Evolutionary conservation across 1,140 invertebrate species (phyloP), one percentile per base, ranked within the genome.

Genomic region (Drosophila simulans): DNA sequence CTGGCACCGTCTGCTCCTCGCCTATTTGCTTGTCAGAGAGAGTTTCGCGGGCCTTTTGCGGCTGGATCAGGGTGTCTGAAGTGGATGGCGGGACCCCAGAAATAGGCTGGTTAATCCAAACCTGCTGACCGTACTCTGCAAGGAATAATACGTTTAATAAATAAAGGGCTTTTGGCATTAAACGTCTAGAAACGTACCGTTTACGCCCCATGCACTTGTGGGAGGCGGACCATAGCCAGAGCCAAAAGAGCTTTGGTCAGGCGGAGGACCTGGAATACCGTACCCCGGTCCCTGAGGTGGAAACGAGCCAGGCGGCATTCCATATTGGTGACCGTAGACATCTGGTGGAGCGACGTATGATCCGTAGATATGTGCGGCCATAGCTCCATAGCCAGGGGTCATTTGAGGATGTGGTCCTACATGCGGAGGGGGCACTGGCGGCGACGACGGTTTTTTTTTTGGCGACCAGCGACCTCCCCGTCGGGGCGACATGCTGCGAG

Each of bases 371-470:
- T 89, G 68, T 0, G 73, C 56, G 0, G 80, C 62, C 74, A 91
- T 85, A 5, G 86, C 78, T 5, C 42, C 64, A 12, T 81, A 84
- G 0, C 31, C 71, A 1, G 81, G 37, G 42, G 40, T n/a, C 66
- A 70, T 70, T 70, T 80, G 90, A 2, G 65, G 42, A 8, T 59
- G 45, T 8, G 49, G 34, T 20, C 60, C 60, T 12, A 46, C 48
- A 31, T 51, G 60, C 5, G 58, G 49, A 8, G 80, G 69, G 2
- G 76, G 83, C 40, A 75, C 39, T 1, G 90, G 78, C 1, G 91
- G 91, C 17, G 91, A 88, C 20, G 70, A 62, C 8, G 91, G 91
- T 39, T 90, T 91, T 42, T 90, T 92, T 20, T 89, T 91, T 11
- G 91, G 89, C 0, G 86, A 91, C 91, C 91, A 92, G 8, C 90